phyloP scores from a whole-genome alignment of 2,113 vertebrate species.

The Hiodon tergisus region DNA sequence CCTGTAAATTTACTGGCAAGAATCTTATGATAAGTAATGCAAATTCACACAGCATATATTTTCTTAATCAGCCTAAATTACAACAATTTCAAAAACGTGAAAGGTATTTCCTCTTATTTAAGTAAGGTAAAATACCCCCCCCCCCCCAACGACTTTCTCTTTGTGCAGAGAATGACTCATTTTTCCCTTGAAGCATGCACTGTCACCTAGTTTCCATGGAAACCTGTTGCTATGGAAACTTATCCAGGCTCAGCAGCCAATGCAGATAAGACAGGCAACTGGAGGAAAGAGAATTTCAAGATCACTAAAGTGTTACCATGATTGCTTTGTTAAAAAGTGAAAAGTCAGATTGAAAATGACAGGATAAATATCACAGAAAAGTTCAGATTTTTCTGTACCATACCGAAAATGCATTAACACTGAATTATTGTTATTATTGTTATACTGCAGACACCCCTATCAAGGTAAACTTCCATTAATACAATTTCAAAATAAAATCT shows the following conservation, averaged over 20 bases:
- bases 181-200: constrained; percentile 44
- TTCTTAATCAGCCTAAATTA: neutral
- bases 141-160: constrained; percentile 6
- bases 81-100: neutral
- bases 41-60: neutral
- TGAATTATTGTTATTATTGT: too few species aligned
- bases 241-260: constrained; percentile 49
- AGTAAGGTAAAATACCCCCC: neutral
- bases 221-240: constrained; percentile 71
- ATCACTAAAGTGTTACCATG: neutral
- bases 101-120: constrained; percentile 21
- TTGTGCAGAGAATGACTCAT: constrained; percentile 40
- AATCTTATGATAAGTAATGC: neutral
- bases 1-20: neutral
- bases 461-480: too few species aligned
- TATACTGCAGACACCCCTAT: too few species aligned
- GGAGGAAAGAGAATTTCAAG: constrained; percentile 37
- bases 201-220: constrained; percentile 72
- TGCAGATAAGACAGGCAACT: constrained; percentile 32
- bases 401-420: neutral
- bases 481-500: too few species aligned
- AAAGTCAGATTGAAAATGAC: neutral
- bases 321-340: neutral
- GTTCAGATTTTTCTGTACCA: neutral
- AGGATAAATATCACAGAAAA: neutral